A percentile compares a stretch with the other conserved stretches of the same genome.
Evolutionary conservation across 92 coral and sea anemone species (phyloP).

Genomic region (Actinostola sp.): DNA sequence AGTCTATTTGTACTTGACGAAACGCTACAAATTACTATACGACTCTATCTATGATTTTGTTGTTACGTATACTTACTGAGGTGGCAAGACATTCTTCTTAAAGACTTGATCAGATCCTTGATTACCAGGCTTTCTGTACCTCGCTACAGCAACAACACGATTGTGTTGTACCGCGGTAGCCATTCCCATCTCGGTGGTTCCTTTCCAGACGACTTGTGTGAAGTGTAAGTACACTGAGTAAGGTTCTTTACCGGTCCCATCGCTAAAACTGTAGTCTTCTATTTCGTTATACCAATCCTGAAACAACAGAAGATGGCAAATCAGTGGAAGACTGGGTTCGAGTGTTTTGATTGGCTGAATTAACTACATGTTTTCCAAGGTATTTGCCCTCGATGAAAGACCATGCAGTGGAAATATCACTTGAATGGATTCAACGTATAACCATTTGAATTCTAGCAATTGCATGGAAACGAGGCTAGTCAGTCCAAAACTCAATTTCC

Average conservation of each 20-base stretch:
- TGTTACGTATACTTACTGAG: constrained; percentile 6
- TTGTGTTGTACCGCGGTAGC: constrained; percentile 47
- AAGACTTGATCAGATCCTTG: constrained; percentile 23
- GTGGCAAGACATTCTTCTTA: constrained; percentile 32
- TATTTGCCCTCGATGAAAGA: too few relatives aligned
- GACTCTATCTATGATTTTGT: constrained; percentile 6
- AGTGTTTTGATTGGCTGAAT: too few relatives aligned
- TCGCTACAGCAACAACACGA: constrained; percentile 55
- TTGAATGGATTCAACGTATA: too few relatives aligned
- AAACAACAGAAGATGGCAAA: too few relatives aligned
- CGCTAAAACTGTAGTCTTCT: constrained; percentile 41
- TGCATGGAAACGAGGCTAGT: too few relatives aligned
- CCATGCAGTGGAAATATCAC: too few relatives aligned
- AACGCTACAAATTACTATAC: too few relatives aligned
- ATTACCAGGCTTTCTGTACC: constrained; percentile 61
- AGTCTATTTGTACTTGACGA: too few relatives aligned
- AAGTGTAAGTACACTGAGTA: constrained; percentile 36
- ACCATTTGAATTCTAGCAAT: too few relatives aligned
- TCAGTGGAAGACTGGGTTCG: too few relatives aligned
- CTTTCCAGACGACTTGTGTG: constrained; percentile 69
- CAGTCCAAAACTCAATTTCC: too few relatives aligned
- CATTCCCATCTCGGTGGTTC: constrained; percentile 59
- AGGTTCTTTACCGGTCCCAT: constrained; percentile 34
- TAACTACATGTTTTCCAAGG: too few relatives aligned
- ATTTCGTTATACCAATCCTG: constrained; percentile 67